phyloP scores from a whole-genome alignment of 2,888 invertebrate genomes.

The Laspeyria flexula region DNA sequence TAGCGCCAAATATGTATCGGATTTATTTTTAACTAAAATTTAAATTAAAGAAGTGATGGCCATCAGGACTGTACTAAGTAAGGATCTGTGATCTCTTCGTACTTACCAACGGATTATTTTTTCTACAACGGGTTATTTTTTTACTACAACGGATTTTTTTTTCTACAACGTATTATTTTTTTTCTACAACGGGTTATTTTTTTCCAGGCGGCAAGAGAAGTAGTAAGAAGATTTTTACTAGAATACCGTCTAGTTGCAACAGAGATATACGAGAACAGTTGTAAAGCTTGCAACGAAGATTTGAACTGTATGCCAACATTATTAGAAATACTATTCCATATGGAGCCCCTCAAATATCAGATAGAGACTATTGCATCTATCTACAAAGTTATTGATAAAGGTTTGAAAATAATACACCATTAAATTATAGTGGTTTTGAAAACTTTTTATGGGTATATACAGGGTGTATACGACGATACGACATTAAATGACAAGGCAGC shows the following conservation, averaged over 20 bases:
- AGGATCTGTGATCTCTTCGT: too few relatives aligned
- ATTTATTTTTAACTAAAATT: too few relatives aligned
- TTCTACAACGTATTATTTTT: neutral
- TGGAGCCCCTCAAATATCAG: conserved; percentile 80
- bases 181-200: too few relatives aligned
- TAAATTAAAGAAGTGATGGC: too few relatives aligned
- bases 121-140: too few relatives aligned
- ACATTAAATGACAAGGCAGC: too few relatives aligned
- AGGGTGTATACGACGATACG: too few relatives aligned
- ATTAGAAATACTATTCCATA: conserved; percentile 71
- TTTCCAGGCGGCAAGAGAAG: conserved; percentile 87
- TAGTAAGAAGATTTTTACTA: conserved; percentile 85
- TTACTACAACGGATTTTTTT: neutral
- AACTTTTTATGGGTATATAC: too few relatives aligned
- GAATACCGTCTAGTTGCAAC: conserved; percentile 85
- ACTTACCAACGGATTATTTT: too few relatives aligned
- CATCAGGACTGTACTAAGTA: too few relatives aligned
- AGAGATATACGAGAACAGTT: conserved; percentile 68
- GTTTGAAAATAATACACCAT: conserved; percentile 52
- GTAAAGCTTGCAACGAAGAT: conserved; percentile 47
- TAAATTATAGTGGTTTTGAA: too few relatives aligned
- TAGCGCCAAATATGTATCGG: too few relatives aligned
- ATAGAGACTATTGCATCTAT: conserved; percentile 84
- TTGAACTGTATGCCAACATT: conserved; percentile 73
- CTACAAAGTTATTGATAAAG: conserved; percentile 79